Percentiles rank a stretch among this genome's conserved stretches.
phyloP scores from a whole-genome alignment of 2,113 vertebrate genomes.

The Corythaeola cristata region DNA sequence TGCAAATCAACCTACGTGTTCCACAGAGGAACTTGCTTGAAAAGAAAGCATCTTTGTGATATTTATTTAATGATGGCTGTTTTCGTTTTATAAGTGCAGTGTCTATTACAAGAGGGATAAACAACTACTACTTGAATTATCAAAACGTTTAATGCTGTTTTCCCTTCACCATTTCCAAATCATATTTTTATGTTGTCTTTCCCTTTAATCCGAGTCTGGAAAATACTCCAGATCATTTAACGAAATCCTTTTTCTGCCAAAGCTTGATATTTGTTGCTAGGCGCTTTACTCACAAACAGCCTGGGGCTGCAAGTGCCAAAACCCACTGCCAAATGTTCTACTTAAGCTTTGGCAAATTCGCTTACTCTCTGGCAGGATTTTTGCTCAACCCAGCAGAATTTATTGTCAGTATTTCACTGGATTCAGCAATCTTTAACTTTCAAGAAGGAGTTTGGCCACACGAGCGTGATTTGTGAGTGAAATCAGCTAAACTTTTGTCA shows the following conservation, averaged over 20 bases:
- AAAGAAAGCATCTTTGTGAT: not conserved
- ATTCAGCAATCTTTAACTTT: constrained; percentile 30
- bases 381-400: not conserved
- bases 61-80: not conserved
- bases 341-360: not conserved
- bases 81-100: not conserved
- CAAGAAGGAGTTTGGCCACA: not conserved
- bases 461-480: not conserved
- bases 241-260: not conserved
- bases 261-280: constrained; percentile 15
- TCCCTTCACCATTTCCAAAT: not conserved
- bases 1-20: not conserved
- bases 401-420: constrained; percentile 2
- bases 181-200: not conserved
- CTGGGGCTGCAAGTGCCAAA: not conserved
- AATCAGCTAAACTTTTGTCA: not conserved
- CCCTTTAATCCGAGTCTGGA: constrained; percentile 5
- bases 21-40: not conserved
- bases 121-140: not conserved
- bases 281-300: constrained; percentile 21
- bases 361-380: not conserved
- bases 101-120: not conserved
- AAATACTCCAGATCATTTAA: not conserved
- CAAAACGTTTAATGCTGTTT: not conserved
- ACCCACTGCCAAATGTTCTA: not conserved